A percentile compares a stretch with the other conserved stretches of the same genome.
phyloP scores from a whole-genome alignment of 1,140 invertebrate species.

The Drosophila sp. region DNA sequence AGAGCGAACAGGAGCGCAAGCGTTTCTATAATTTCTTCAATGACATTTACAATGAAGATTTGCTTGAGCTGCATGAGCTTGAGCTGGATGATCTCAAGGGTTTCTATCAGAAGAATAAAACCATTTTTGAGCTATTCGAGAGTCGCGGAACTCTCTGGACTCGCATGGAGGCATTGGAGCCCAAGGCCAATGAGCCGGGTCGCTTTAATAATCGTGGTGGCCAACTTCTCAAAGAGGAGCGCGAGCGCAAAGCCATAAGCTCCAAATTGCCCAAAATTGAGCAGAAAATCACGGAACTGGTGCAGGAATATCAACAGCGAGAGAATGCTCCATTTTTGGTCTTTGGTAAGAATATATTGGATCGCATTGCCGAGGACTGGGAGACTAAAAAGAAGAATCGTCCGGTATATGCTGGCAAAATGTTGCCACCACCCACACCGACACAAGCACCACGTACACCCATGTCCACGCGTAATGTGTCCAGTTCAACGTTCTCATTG shows the following conservation, averaged over 20 bases:
- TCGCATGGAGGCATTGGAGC: conserved; percentile 88
- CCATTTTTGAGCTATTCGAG: conserved; percentile 87
- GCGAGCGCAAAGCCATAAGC: conserved; percentile 88
- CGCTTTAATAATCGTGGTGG: conserved; percentile 93
- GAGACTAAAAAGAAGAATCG: conserved; percentile 82
- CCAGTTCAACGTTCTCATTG: conserved; percentile 64
- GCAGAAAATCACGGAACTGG: conserved; percentile 85
- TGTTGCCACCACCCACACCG: conserved; percentile 21
- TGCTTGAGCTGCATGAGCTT: conserved; percentile 89
- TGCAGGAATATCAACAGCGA: conserved; percentile 84
- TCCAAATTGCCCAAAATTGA: conserved; percentile 89
- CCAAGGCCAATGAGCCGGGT: conserved; percentile 89
- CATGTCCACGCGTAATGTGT: conserved; percentile 57
- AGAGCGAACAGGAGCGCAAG: conserved; percentile 85
- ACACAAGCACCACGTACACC: conserved; percentile 59
- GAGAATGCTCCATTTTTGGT: conserved; percentile 85
- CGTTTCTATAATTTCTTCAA: conserved; percentile 86
- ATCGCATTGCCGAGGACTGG: conserved; percentile 85
- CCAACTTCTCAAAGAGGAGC: conserved; percentile 92
- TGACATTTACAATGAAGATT: conserved; percentile 89
- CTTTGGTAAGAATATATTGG: conserved; percentile 85
- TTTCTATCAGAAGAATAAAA: conserved; percentile 88
- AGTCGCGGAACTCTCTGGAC: conserved; percentile 87
- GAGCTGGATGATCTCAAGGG: conserved; percentile 88
- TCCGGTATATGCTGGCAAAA: conserved; percentile 57